Conservation (phyloP, 2,113 vertebrate species). For the Origma solitaria region DNA sequence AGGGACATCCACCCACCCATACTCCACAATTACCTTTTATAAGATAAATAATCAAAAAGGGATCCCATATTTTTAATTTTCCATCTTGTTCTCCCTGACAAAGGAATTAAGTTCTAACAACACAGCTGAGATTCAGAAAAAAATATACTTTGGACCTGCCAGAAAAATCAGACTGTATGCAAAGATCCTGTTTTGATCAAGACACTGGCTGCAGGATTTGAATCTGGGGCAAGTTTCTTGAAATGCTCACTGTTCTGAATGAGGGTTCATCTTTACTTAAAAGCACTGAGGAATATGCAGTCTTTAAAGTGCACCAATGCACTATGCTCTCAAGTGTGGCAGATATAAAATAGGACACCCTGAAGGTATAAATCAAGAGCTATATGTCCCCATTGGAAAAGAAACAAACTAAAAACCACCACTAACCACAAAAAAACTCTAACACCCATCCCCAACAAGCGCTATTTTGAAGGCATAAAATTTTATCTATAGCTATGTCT, state of each 20-base stretch:
- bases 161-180: not conserved
- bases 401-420: not conserved
- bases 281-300: not conserved
- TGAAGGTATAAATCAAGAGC: not conserved
- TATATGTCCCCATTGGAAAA: not conserved
- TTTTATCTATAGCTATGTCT: not conserved
- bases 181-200: not conserved
- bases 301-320: not conserved
- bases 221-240: not conserved
- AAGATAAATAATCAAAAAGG: not conserved
- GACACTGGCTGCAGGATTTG: not conserved
- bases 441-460: not conserved
- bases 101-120: not conserved
- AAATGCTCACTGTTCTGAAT: not conserved
- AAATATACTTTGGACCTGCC: not conserved
- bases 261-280: not conserved
- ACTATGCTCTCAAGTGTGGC: not conserved
- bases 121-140: not conserved
- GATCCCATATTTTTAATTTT: not conserved
- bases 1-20: too few species aligned
- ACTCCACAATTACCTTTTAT: not conserved
- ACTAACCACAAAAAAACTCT: not conserved
- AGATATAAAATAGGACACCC: not conserved
- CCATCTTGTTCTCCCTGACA: not conserved
- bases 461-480: not conserved